phyloP scores from a whole-genome alignment of 2,113 vertebrate genomes.

The Alaudala cheleensis region DNA sequence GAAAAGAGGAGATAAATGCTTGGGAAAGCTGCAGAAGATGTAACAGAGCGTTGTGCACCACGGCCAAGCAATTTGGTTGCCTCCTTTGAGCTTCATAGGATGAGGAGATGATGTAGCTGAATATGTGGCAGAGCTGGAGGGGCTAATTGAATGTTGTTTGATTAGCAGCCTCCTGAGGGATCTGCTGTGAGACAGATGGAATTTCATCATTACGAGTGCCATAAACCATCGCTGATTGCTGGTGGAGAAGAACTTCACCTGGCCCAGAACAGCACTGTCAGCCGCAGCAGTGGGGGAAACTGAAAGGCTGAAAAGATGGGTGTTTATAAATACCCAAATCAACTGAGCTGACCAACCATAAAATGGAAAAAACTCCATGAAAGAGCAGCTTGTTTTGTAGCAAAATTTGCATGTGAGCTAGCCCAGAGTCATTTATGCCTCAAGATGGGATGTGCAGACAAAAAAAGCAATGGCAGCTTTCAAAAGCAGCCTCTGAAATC shows the following conservation, averaged over 20 bases:
- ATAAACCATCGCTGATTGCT: constrained; percentile 26
- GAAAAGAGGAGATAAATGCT: constrained; percentile 21
- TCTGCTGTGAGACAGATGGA: constrained; percentile 64
- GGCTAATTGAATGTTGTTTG: constrained; percentile 63
- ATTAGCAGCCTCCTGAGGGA: constrained; percentile 57
- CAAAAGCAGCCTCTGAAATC: not conserved
- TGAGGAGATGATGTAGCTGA: constrained; percentile 37
- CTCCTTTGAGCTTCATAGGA: constrained; percentile 22
- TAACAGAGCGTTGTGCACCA: not conserved
- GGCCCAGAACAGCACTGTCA: not conserved
- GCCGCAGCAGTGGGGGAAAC: not conserved
- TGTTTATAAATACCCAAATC: not conserved
- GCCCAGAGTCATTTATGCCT: not conserved
- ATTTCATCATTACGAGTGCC: constrained; percentile 23
- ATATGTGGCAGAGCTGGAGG: constrained; percentile 48
- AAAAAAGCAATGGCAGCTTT: not conserved
- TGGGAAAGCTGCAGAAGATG: not conserved
- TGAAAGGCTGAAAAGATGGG: not conserved
- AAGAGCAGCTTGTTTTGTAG: not conserved
- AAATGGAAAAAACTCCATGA: not conserved
- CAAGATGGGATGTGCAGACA: not conserved
- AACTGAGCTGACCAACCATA: not conserved
- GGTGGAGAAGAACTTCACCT: constrained; percentile 48
- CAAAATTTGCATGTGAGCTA: not conserved
- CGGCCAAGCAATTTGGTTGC: not conserved